A percentile compares a stretch with the other conserved stretches of the same genome.
Conservation (phyloP, 2,113 vertebrate species). For the Donacobius atricapilla region DNA sequence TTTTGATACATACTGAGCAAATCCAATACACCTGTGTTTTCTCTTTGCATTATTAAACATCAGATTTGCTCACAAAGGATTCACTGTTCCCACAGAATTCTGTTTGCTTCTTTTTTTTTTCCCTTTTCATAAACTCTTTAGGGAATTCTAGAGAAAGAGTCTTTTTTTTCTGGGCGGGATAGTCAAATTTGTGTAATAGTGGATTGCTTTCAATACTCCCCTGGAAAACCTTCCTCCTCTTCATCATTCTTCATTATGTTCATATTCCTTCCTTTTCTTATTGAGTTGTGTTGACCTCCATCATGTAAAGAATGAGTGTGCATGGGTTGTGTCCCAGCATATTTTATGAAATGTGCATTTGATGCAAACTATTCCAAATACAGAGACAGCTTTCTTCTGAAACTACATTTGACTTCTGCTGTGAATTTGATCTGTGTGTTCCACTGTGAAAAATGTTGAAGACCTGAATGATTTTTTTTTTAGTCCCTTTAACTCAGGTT, state of each 20-base stretch:
- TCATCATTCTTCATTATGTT: background rate
- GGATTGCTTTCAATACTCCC: background rate
- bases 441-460: background rate
- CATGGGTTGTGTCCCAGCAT: accelerated
- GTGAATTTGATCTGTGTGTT: background rate
- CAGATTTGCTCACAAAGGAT: background rate
- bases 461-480: background rate
- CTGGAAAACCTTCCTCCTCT: background rate
- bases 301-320: background rate
- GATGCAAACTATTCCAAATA: background rate
- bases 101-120: background rate
- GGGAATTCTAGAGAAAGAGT: background rate
- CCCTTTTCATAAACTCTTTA: background rate
- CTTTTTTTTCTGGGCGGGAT: background rate
- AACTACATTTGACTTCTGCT: background rate
- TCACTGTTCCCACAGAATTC: background rate
- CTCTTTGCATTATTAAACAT: background rate
- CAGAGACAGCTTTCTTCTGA: background rate
- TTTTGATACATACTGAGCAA: background rate
- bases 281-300: background rate
- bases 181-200: background rate
- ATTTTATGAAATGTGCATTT: background rate
- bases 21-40: background rate
- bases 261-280: background rate
- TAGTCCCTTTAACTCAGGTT: background rate